Conservation (phyloP, 2,113 vertebrate species). For the Trichechus manatus region DNA sequence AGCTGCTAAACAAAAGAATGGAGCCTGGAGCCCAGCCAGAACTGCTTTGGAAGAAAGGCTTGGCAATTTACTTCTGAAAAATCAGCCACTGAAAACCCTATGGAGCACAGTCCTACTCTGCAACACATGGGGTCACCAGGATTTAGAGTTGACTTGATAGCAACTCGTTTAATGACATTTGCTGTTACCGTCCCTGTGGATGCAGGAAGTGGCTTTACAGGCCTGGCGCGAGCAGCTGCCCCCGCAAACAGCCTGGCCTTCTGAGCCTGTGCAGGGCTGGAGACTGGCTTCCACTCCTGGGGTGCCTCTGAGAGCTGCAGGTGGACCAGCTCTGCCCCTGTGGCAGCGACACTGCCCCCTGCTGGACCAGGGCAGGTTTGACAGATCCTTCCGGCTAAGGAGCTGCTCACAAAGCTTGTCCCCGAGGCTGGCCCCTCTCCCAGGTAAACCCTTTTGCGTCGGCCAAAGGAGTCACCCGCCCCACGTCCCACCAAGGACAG, state of each 20-base stretch:
- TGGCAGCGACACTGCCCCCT: not conserved
- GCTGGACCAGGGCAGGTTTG: not conserved
- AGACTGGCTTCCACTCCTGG: not conserved
- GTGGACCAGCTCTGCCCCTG: not conserved
- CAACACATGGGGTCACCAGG: not conserved
- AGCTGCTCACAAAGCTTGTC: accelerated
- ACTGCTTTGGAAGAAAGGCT: not conserved
- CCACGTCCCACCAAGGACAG: not conserved
- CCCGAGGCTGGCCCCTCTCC: not conserved
- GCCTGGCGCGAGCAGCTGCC: not conserved
- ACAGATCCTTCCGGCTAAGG: not conserved
- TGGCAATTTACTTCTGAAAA: not conserved
- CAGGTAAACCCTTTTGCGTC: not conserved
- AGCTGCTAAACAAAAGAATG: not conserved
- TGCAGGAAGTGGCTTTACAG: not conserved
- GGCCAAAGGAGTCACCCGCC: not conserved
- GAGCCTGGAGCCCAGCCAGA: not conserved
- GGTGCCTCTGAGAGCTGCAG: accelerated
- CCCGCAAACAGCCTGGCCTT: not conserved
- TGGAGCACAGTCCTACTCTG: not conserved
- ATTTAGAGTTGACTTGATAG: too few relatives aligned
- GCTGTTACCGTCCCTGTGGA: not conserved
- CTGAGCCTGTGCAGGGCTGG: not conserved
- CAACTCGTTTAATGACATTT: not conserved
- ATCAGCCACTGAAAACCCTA: not conserved